Evolutionary conservation across 2,888 invertebrate species (phyloP), one percentile per base, ranked within the genome.

Genomic region (Hoplodrina blanda): DNA sequence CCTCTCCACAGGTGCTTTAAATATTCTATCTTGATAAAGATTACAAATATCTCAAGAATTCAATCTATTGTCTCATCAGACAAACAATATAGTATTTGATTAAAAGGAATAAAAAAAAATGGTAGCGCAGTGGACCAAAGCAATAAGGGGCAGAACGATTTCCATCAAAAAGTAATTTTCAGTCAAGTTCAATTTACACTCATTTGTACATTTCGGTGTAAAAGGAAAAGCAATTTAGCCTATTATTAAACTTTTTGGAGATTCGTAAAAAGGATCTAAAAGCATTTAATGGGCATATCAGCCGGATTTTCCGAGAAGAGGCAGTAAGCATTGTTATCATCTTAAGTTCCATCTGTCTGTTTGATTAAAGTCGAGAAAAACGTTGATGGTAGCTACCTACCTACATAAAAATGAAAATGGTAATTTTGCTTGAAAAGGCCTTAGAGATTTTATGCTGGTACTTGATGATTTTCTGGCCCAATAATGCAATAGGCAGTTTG

Each of bases 191-290:
- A 66, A 62, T 59, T 54, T 57, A 66, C 66, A 61, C 33, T 61
- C 37, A 62, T 54, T 62, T 66, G 56, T 62, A 69, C 44, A 50
- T 69, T 73, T 69, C 41, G 17, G 17, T 65, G 30, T 64, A 64
- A 69, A 59, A 69, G 66, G 50, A 41, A 70, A 73, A 73, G 73
- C 67, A 67, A 76, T 76, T 76, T 70, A 44, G 54, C 20, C 56
- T 55, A 64, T 60, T 67, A 67, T 69, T 55, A 68, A 65, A 80
- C 68, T 67, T 71, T 80, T 77, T 62, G 54, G 33, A 64, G 66
- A 54, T 67, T 62, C 25, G 61, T 57, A 63, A 72, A 76, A 63
- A 61, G 11, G 15, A 56, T 52, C 53, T 63, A 15, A 78, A 52
- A 60, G 37, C 62, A 50, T 62, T 72, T 71, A 61, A 61, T 33